Evolutionary conservation across 2,888 invertebrate genomes (phyloP).

Genomic region (Heliconius erato): DNA sequence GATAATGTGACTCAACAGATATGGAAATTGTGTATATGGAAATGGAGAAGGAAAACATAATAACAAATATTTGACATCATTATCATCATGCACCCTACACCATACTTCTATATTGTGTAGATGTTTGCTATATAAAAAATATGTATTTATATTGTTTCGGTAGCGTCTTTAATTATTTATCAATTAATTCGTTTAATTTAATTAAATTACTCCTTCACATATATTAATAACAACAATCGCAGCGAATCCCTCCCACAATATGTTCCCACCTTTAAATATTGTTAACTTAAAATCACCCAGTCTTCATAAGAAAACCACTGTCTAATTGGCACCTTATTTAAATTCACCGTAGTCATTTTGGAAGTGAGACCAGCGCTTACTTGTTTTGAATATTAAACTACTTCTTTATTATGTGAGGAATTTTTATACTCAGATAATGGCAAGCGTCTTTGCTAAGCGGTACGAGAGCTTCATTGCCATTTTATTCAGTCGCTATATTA

Average conservation of each 20-base stretch:
- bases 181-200: not conserved
- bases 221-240: not conserved
- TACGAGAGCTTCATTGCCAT: conserved; percentile 70
- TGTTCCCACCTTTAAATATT: conserved; percentile 33
- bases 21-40: no score
- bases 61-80: no score
- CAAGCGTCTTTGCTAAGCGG: conserved; percentile 72
- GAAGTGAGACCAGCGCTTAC: conserved; percentile 68
- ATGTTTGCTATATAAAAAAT: not conserved
- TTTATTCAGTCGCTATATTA: conserved; percentile 69
- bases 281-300: conserved; percentile 71
- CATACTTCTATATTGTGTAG: no score
- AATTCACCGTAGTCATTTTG: conserved; percentile 75
- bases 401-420: conserved; percentile 78
- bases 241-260: conserved; percentile 3
- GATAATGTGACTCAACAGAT: no score
- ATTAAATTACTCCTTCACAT: not conserved
- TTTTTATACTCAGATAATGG: conserved; percentile 74
- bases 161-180: not conserved
- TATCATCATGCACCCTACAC: no score
- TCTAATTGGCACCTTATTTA: conserved; percentile 83
- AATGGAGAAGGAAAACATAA: no score
- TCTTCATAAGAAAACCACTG: conserved; percentile 65
- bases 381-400: conserved; percentile 76
- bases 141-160: not conserved